Evolutionary conservation across 1,140 invertebrate genomes (phyloP).

Genomic region (Drosophila nasuta): DNA sequence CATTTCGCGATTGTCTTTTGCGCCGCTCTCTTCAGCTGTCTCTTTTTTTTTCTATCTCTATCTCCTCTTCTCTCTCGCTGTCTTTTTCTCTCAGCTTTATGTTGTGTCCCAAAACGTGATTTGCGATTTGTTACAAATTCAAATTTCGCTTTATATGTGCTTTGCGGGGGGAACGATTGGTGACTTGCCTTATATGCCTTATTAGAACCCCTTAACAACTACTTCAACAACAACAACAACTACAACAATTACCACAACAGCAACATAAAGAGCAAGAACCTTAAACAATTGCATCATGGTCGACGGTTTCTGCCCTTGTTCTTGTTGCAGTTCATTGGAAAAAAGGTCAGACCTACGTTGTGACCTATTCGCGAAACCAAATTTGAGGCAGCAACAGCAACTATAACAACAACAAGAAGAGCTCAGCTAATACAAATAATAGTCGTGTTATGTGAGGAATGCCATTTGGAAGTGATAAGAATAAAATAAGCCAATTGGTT

Average conservation of each 20-base stretch:
- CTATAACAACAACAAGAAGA: constrained; percentile 3
- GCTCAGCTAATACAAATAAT: constrained; percentile 9
- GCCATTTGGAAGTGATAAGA: constrained; percentile 4
- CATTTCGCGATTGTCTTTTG: constrained; percentile 62
- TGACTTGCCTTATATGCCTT: constrained; percentile 27
- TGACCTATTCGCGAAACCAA: constrained; percentile 50
- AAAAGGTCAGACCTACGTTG: constrained; percentile 61
- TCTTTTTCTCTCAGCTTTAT: neutral
- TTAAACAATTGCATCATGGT: constrained; percentile 22
- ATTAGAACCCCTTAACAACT: constrained; percentile 33
- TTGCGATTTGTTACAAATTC: constrained; percentile 84
- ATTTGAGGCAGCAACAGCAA: constrained; percentile 2
- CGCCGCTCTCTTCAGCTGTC: constrained; percentile 1
- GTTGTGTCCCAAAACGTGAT: constrained; percentile 68
- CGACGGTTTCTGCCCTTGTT: constrained; percentile 5
- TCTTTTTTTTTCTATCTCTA: neutral
- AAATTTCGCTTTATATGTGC: constrained; percentile 58
- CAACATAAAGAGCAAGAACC: constrained; percentile 3
- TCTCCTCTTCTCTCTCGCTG: neutral
- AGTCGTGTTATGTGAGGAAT: constrained; percentile 8
- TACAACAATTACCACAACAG: constrained; percentile 1
- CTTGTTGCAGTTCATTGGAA: constrained; percentile 46
- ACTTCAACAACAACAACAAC: neutral
- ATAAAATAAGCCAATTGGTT: neutral
- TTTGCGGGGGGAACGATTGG: neutral